These are phyloP conservation scores for Melangyna quadrimaculata DNA, from an alignment of 2,888 invertebrate genomes.

Conservation along the genomic window DNA sequence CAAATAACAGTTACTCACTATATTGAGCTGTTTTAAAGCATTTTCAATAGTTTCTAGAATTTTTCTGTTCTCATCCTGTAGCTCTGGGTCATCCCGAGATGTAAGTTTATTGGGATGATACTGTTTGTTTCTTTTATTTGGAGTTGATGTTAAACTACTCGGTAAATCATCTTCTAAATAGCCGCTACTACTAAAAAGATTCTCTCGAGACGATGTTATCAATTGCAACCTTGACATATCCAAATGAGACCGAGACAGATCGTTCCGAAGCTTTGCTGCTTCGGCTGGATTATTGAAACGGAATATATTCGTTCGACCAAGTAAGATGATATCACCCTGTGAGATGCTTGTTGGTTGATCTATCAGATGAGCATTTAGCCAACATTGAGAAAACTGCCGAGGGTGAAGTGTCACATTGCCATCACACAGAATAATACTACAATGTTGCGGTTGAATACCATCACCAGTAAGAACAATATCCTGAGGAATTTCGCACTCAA, in stretches of 20 bases:
- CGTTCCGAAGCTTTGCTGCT: slow-evolving; percentile 91
- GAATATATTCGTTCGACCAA: slow-evolving; percentile 91
- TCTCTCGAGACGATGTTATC: slow-evolving; percentile 87
- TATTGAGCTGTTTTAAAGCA: slow-evolving; percentile 84
- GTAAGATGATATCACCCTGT: slow-evolving; percentile 90
- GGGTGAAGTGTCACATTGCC: slow-evolving; percentile 90
- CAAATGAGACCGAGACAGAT: slow-evolving; percentile 85
- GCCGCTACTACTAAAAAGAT: slow-evolving; percentile 82
- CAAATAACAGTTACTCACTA: slow-evolving; percentile 73
- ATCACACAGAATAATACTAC: slow-evolving; percentile 86
- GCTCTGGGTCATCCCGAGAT: slow-evolving; percentile 83
- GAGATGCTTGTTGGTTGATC: slow-evolving; percentile 90
- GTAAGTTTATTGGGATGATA: slow-evolving; percentile 79
- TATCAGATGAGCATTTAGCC: slow-evolving; percentile 90
- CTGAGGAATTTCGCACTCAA: slow-evolving; percentile 84
- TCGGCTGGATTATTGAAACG: slow-evolving; percentile 95
- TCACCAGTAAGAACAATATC: slow-evolving; percentile 91
- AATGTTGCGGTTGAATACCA: slow-evolving; percentile 90
- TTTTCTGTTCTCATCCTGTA: slow-evolving; percentile 85
- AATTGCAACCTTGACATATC: slow-evolving; percentile 91
- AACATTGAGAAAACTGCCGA: slow-evolving; percentile 87
- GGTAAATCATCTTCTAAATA: slow-evolving; percentile 78
- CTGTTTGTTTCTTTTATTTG: slow-evolving; percentile 78
- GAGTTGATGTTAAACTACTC: slow-evolving; percentile 74
- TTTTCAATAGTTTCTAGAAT: slow-evolving; percentile 87